Base-by-base conservation (phyloP, 2,888 invertebrate species). In the Globia sparganii region DNA sequence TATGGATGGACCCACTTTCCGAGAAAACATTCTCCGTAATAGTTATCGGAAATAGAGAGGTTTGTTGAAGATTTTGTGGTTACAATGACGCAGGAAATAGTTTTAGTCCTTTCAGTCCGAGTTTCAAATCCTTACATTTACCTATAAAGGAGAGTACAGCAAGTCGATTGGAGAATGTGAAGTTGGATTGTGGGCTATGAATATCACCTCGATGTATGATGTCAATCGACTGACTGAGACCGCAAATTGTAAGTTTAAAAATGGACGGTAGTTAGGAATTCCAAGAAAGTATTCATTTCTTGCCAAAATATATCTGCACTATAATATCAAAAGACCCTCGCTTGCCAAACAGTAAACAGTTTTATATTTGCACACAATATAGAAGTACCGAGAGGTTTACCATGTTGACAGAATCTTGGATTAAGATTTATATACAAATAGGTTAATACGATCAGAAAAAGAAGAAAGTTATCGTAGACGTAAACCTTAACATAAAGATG, bases 371-470 rank as follows among this genome's bases (percentile, higher is more conserved):
- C 80, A 68, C 79, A 77, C 56, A 76, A 72, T 74, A 83, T 78
- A 87, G 61, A 83, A 83, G 56, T 75, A 71, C 46, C 61, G 5
- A 69, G 56, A 75, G 74, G 75, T 70, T 80, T 65, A 78, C 73
- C 18, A 74, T 76, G 72, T 80, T 73, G 64, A 49, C 77, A 72
- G 71, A 72, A 77, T 86, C 64, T 82, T 68, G 53, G 46, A 77
- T 59, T 59, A 73, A 78, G 79, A 79, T 85, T 81, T 85, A 88
- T 85, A 69, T 77, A 77, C 77, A 76, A 74, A 83, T 88, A 86
- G 58, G 76, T 81, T 81, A 81, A 72, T 77, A 67, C 31, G 61
- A 53, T 75, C 70, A 85, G 78, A 71, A 81, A 77, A 75, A 67
- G 69, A 69, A 70, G 74, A 85, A 75, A 80, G 77, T 83, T 88